Percentiles rank a stretch among this genome's conserved stretches.
Evolutionary conservation across 2,888 invertebrate genomes (phyloP).

Genomic region (Cheilosia vulpina): DNA sequence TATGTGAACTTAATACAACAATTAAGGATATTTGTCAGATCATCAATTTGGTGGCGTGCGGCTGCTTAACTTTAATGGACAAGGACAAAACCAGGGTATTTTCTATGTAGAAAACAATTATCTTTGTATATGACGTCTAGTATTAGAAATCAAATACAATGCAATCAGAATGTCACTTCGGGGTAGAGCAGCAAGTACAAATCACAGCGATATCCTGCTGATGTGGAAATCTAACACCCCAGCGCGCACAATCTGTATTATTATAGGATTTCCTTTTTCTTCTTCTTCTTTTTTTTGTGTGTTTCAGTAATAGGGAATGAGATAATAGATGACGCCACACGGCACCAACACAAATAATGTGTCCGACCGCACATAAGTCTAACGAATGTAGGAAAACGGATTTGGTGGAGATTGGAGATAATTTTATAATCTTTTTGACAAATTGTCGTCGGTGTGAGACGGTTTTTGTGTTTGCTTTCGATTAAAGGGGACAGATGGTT

Average conservation of each 20-base stretch:
- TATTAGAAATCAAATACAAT: conserved; percentile 20
- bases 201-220: conserved; percentile 50
- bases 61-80: conserved; percentile 16
- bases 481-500: background rate
- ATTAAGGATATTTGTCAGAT: conserved; percentile 55
- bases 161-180: conserved; percentile 41
- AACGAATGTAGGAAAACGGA: conserved; percentile 9
- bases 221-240: conserved; percentile 41
- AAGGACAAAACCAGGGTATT: background rate
- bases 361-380: background rate
- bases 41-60: conserved; percentile 25
- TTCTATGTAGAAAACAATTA: background rate
- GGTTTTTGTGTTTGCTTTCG: background rate
- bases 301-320: background rate
- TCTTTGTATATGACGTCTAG: background rate
- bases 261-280: conserved; percentile 46
- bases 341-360: background rate
- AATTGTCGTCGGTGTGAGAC: conserved; percentile 14
- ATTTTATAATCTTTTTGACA: conserved; percentile 32
- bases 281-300: background rate
- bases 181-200: background rate
- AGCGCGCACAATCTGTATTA: conserved; percentile 51
- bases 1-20: conserved; percentile 25
- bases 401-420: conserved; percentile 22
- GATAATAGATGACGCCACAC: background rate